phyloP scores from a whole-genome alignment of 1,140 invertebrate species.

The Wiebesia pumilae region DNA sequence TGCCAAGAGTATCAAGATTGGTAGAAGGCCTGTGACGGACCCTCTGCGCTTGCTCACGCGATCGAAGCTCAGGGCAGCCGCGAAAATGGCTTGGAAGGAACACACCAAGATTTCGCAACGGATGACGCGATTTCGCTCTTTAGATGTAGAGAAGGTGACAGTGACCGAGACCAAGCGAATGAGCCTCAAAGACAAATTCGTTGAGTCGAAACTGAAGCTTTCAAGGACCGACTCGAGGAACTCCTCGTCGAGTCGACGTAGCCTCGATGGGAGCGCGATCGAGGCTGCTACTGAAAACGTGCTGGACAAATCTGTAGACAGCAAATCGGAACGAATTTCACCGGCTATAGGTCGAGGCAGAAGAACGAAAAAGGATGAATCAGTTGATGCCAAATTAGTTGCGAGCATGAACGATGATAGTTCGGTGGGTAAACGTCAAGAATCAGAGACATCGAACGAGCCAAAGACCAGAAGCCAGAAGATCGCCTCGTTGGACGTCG shows the following conservation, averaged over 20 bases:
- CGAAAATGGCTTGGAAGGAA: constrained; percentile 43
- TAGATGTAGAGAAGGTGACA: neutral
- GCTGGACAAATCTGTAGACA: neutral
- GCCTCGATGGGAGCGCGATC: neutral
- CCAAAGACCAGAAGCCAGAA: constrained; percentile 29
- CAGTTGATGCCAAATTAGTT: neutral
- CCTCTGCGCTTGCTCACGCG: constrained; percentile 16
- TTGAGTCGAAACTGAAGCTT: neutral
- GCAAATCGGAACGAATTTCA: neutral
- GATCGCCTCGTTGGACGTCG: neutral
- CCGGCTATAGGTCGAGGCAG: neutral
- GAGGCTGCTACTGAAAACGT: neutral
- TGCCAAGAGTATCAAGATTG: constrained; percentile 41
- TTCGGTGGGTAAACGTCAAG: neutral
- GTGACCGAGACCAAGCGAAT: neutral
- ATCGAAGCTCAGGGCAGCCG: constrained; percentile 28
- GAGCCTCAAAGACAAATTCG: neutral
- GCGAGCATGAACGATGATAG: no score
- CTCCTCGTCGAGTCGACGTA: neutral
- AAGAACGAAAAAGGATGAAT: constrained; percentile 20
- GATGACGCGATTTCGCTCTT: constrained; percentile 21
- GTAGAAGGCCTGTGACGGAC: constrained; percentile 49
- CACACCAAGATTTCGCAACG: constrained; percentile 25
- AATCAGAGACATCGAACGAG: neutral
- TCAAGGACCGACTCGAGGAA: neutral